phyloP scores from a whole-genome alignment of 2,113 vertebrate genomes.

The Paramisgurnus dabryanus region DNA sequence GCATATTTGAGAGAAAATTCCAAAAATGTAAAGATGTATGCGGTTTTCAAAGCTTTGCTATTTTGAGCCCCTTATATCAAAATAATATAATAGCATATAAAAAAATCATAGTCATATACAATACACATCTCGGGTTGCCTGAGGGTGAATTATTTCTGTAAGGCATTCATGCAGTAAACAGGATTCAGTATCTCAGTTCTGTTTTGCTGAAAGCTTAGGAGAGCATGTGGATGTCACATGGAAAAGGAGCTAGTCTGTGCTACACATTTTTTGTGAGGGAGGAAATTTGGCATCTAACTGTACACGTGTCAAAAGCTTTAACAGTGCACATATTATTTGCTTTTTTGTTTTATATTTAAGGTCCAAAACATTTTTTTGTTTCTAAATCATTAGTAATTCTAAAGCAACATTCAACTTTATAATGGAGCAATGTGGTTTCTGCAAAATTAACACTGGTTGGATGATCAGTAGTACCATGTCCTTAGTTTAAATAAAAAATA shows the following conservation, averaged over 20 bases:
- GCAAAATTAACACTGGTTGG: too few species aligned
- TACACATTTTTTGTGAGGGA: constrained; percentile 10
- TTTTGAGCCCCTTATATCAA: too few species aligned
- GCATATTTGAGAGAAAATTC: too few species aligned
- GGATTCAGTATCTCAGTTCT: background rate
- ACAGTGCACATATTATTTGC: background rate
- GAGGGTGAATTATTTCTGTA: background rate
- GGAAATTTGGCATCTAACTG: background rate
- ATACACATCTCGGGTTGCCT: too few species aligned
- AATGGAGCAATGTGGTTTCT: too few species aligned
- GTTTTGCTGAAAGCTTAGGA: constrained; percentile 36
- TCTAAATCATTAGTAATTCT: background rate
- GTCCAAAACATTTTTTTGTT: background rate
- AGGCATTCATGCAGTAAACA: constrained; percentile 6
- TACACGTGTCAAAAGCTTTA: background rate
- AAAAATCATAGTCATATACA: too few species aligned
- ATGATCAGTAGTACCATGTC: too few species aligned
- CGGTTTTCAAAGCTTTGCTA: too few species aligned
- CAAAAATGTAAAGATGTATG: too few species aligned
- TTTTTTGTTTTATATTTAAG: background rate
- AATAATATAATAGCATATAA: too few species aligned
- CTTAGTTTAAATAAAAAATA: too few species aligned
- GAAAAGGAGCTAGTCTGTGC: constrained; percentile 7
- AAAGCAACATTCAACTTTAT: too few species aligned
- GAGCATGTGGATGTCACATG: constrained; percentile 55